Conservation (phyloP, 2,888 invertebrate species). For the Microdon myrmicae region DNA sequence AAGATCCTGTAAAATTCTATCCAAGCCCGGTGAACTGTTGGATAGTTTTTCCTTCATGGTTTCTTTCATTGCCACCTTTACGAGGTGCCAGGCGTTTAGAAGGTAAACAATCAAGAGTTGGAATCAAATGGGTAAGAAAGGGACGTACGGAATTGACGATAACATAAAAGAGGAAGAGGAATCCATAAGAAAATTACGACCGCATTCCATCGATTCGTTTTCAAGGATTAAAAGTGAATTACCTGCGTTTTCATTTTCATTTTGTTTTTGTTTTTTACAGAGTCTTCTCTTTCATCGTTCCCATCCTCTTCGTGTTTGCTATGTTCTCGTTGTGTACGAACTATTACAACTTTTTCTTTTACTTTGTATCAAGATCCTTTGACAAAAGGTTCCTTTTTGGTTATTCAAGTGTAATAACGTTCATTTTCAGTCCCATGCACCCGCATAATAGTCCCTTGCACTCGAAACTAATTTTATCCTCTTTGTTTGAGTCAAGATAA, state of each 20-base stretch:
- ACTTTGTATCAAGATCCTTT: conserved; percentile 13
- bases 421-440: conserved; percentile 52
- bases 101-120: too few species aligned
- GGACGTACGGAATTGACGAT: background rate
- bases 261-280: too few species aligned
- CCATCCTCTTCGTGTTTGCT: background rate
- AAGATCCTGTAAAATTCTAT: too few species aligned
- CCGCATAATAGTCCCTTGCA: conserved; percentile 41
- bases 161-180: background rate
- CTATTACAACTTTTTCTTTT: too few species aligned
- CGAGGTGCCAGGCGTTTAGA: too few species aligned
- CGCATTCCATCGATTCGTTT: conserved; percentile 48
- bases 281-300: background rate
- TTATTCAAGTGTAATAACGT: conserved; percentile 50
- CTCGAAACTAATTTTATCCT: conserved; percentile 37
- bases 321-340: background rate
- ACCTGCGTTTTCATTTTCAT: conserved; percentile 33
- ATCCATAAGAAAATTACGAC: conserved; percentile 26
- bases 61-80: too few species aligned
- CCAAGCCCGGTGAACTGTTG: too few species aligned
- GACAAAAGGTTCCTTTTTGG: conserved; percentile 38
- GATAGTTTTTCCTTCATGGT: too few species aligned
- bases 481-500: conserved; percentile 21
- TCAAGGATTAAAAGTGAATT: conserved; percentile 52
- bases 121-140: conserved; percentile 19